A percentile compares a stretch with the other conserved stretches of the same genome.
phyloP scores from a whole-genome alignment of 35 echinoderm and acorn worm genomes.

The Hemicentrotus pulcherrimus region DNA sequence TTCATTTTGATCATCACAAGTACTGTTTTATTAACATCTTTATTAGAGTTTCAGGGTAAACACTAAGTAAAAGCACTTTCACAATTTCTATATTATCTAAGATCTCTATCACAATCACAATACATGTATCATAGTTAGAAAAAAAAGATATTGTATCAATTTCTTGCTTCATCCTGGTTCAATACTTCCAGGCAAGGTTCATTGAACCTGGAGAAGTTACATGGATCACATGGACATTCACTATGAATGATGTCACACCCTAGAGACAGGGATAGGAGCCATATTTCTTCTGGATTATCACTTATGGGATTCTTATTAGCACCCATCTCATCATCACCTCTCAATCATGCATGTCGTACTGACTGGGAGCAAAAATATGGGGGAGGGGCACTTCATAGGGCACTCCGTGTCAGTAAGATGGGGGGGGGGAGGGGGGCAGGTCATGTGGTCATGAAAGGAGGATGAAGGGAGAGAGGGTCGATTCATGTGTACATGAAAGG shows the following conservation, averaged over 20 bases:
- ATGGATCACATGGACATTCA: not conserved
- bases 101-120: no score
- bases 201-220: not conserved
- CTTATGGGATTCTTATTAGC: not conserved
- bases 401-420: not conserved
- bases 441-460: not conserved
- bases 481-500: not conserved
- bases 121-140: no score
- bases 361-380: not conserved
- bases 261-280: not conserved
- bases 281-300: slow-evolving; percentile 19
- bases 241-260: not conserved
- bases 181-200: not conserved
- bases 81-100: no score
- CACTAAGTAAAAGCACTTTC: no score
- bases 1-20: no score
- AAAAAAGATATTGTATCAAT: no score
- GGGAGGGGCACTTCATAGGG: not conserved
- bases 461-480: not conserved
- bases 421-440: not conserved
- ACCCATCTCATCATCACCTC: not conserved
- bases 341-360: not conserved
- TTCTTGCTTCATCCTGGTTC: no score
- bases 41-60: no score
- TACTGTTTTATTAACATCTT: no score